Evolutionary conservation across 2,797 vertebrate species (phyloP), one percentile per base, ranked within the genome.

Genomic region (Hydrolagus colliei): DNA sequence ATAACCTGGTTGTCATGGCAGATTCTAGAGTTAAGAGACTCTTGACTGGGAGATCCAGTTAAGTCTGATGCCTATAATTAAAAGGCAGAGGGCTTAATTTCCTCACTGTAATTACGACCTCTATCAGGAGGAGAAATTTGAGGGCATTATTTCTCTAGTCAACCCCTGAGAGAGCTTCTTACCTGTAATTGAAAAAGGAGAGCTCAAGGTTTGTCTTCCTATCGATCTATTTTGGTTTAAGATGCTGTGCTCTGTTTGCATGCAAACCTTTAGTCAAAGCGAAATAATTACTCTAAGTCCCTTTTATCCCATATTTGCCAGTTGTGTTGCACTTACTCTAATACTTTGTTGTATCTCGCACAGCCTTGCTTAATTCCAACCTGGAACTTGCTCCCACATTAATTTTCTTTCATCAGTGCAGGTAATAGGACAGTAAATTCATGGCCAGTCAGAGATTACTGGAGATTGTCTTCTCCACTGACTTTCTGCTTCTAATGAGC

Each of bases 81-180:
- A 27, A 65, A 27, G 62, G 27, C 67, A 67, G 32, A 80, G 78
- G 62, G 62, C 78, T 80, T 76, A 76, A 76, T n/a, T 76, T 80
- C 61, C 11, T 67, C 78, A 80, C 22, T 35, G 32, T 80, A 67
- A 80, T 80, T 65, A 65, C 61, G 22, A 80, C 27, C 7, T 80
- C 13, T 67, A 80, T 80, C 78, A 18, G 32, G 78, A 67, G 52
- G 63, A 79, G 78, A 80, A 80, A 52, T 52, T 3, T 52, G 41
- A 52, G 41, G 13, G 32, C 22, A 67, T 67, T 35, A 63, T 20
- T 41, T 68, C 27, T 18, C 68, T 67, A 65, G 79, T 71, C 32
- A 84, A 65, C 27, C 61, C 65, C 13, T 10, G 4, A 84, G 65
- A 35, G n/a, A 68, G n/a, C 16, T 12, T 68, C 65, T 84, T 18